Evolutionary conservation across 2,113 vertebrate genomes (phyloP), one percentile per base, ranked within the genome.

Genomic region (Rhea americana): DNA sequence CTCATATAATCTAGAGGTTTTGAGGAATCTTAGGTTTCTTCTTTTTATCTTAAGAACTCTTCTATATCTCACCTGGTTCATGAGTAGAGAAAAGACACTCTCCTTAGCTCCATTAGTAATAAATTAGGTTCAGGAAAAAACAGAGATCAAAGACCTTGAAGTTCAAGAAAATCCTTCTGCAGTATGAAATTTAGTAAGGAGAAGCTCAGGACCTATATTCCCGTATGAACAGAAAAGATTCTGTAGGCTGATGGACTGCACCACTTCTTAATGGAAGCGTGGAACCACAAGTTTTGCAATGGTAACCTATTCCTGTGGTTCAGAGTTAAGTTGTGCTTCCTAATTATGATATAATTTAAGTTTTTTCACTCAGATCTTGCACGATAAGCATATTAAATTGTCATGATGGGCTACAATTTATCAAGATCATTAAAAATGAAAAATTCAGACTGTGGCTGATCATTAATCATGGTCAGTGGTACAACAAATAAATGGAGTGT

Each of bases 391-490:
- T 78, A 92, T 93, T 94, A 92, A 96, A 93, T 96, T 94, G 58
- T 35, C 25, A 75, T 89, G 82, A 96, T 91, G 77, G 74, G 35
- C 82, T 93, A 65, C 89, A 92, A 92, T 96, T 94, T 96, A 96
- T 96, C 94, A 92, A 84, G 88, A 90, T 92, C 89, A 66, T 90
- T 94, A 93, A 96, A 97, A 94, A 87, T 85, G 77, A 94, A 90
- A 87, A 95, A 92, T 78, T 96, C 55, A 88, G 26, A 77, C 45
- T 76, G 75, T 41, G 43, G 76, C 61, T 81, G 82, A 91, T 95
- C 94, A 95, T 97, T 96, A 96, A 97, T 96, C 96, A 96, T 92
- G 90, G 91, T 93, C 94, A 95, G 80, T 12, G 80, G 26, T 71
- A 87, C 48, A 92, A 94, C 67, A 96, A 94, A 95, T 78, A 96